These are phyloP conservation scores for Theodoxus fluviatilis DNA, from an alignment of 2,888 invertebrate genomes.

Conservation along the genomic window DNA sequence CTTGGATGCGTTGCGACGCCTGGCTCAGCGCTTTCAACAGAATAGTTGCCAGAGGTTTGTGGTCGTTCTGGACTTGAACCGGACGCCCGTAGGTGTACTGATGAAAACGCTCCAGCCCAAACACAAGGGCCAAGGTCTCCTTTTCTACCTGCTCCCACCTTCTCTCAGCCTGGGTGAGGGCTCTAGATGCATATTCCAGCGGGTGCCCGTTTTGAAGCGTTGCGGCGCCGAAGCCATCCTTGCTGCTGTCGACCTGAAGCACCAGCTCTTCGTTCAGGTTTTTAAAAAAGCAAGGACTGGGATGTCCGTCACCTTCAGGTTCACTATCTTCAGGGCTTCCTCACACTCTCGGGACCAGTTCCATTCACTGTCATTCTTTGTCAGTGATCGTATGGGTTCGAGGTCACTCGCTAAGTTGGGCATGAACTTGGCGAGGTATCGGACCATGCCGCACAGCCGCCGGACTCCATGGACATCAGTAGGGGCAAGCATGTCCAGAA, in stretches of 20 bases:
- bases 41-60: constrained; percentile 20
- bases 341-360: constrained; percentile 27
- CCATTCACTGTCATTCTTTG: constrained; percentile 29
- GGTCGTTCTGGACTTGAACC: constrained; percentile 20
- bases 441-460: constrained; percentile 37
- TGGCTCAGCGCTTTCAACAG: constrained; percentile 14
- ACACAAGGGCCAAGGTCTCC: constrained; percentile 25
- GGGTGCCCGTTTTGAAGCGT: constrained; percentile 28
- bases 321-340: constrained; percentile 29
- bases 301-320: constrained; percentile 30
- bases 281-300: constrained; percentile 33
- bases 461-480: constrained; percentile 34
- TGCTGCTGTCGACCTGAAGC: constrained; percentile 28
- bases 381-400: constrained; percentile 28
- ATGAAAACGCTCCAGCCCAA: constrained; percentile 37
- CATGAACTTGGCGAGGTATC: constrained; percentile 34
- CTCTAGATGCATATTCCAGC: constrained; percentile 27
- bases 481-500: constrained; percentile 31
- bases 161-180: constrained; percentile 25
- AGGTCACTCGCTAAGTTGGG: constrained; percentile 14
- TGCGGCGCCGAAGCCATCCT: constrained; percentile 27
- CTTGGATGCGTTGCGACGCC: constrained; percentile 12
- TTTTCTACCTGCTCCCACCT: constrained; percentile 27
- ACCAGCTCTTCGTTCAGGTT: constrained; percentile 22
- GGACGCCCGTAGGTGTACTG: constrained; percentile 37